Conservation (phyloP, 2,888 invertebrate species). For the Morpho helenor region DNA sequence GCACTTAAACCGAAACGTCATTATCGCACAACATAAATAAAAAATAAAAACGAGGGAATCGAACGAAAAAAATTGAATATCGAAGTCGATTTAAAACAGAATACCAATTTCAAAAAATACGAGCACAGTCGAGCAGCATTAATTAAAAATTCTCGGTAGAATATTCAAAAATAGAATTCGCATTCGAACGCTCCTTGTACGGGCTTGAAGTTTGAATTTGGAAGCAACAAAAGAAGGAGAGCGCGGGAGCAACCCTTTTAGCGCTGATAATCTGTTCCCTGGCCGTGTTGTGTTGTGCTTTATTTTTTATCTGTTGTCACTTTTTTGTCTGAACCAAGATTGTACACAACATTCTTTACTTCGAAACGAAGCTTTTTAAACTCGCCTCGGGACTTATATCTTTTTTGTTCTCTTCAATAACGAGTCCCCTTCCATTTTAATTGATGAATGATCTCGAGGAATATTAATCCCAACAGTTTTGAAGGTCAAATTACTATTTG, state of each 20-base stretch:
- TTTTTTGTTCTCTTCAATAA: constrained; percentile 71
- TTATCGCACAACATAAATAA: constrained; percentile 79
- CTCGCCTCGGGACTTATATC: constrained; percentile 66
- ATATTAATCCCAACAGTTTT: constrained; percentile 52
- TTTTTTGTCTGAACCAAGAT: constrained; percentile 76
- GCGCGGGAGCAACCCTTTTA: constrained; percentile 79
- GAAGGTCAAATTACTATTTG: constrained; percentile 46
- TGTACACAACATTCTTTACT: constrained; percentile 80
- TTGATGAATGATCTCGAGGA: constrained; percentile 72
- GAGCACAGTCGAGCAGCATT: constrained; percentile 74
- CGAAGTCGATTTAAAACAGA: constrained; percentile 76
- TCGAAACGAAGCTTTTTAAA: constrained; percentile 76
- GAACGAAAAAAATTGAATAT: constrained; percentile 76
- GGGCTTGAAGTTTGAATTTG: constrained; percentile 76
- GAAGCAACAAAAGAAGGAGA: constrained; percentile 76
- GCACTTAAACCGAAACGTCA: constrained; percentile 79
- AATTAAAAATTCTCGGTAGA: constrained; percentile 80
- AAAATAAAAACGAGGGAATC: constrained; percentile 66
- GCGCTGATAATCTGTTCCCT: constrained; percentile 78
- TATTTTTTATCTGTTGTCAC: constrained; percentile 77
- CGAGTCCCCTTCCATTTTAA: constrained; percentile 68
- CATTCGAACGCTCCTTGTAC: constrained; percentile 78
- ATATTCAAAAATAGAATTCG: constrained; percentile 80
- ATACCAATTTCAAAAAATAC: constrained; percentile 76
- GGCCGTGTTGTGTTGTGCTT: constrained; percentile 67